Conservation (phyloP, 2,113 vertebrate genomes). For the Saccopteryx bilineata region DNA sequence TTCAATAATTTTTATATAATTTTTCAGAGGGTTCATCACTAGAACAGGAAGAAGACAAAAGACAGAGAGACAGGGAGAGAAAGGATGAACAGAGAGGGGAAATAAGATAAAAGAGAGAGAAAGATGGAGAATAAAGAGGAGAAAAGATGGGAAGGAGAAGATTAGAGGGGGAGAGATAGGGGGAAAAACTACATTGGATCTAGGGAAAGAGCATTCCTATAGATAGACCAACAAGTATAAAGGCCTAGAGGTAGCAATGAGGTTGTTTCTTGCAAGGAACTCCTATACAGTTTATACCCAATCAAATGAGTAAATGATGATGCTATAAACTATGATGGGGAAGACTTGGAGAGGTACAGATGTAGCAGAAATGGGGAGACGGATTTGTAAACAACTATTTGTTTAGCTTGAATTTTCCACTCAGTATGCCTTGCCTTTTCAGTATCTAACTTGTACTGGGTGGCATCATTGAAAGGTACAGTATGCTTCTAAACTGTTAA, state of each 20-base stretch:
- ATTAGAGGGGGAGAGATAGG: too few relatives aligned
- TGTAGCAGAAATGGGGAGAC: not conserved
- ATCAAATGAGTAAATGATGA: not conserved
- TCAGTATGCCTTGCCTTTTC: constrained; percentile 3
- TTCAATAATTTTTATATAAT: not conserved
- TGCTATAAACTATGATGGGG: not conserved
- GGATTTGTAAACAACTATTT: not conserved
- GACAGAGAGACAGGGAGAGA: not conserved
- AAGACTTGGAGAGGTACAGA: not conserved
- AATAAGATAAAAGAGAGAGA: not conserved
- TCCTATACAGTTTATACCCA: not conserved
- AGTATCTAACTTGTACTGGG: not conserved
- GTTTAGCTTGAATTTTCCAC: constrained; percentile 3
- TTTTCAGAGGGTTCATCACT: constrained; percentile 19
- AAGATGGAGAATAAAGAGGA: too few relatives aligned
- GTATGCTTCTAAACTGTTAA: not conserved
- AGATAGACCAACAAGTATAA: not conserved
- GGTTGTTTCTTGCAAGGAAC: not conserved
- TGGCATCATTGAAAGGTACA: not conserved
- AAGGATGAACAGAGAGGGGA: too few relatives aligned
- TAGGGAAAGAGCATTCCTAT: not conserved
- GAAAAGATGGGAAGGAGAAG: too few relatives aligned
- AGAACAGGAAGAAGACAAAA: not conserved
- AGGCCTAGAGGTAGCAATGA: not conserved
- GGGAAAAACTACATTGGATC: not conserved